phyloP scores from a whole-genome alignment of 2,113 vertebrate species.

The Brachypteracias leptosomus region DNA sequence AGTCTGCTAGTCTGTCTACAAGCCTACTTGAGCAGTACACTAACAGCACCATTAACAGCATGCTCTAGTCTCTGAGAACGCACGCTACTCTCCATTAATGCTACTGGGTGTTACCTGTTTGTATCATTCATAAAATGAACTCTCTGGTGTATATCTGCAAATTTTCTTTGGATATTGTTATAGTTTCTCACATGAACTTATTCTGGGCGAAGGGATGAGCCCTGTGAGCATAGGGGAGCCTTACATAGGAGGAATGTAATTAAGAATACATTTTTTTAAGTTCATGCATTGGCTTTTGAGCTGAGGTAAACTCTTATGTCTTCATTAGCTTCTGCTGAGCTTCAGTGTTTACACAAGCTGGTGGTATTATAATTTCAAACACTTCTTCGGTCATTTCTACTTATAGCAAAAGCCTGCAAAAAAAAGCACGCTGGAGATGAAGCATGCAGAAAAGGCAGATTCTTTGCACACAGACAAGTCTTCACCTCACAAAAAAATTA shows the following conservation, averaged over 20 bases:
- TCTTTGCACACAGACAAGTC: not conserved
- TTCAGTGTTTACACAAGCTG: not conserved
- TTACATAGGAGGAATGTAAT: not conserved
- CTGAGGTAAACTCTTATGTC: not conserved
- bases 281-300: not conserved
- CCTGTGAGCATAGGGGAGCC: not conserved
- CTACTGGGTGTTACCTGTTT: not conserved
- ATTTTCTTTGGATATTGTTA: not conserved
- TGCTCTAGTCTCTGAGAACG: not conserved
- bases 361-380: slow-evolving; percentile 12
- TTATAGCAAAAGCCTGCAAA: not conserved
- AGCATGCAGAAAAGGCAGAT: not conserved
- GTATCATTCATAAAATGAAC: not conserved
- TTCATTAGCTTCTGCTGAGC: not conserved
- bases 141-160: not conserved
- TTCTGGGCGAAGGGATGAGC: not conserved
- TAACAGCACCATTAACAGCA: not conserved
- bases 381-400: not conserved
- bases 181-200: not conserved
- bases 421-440: not conserved
- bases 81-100: not conserved
- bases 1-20: not conserved
- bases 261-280: not conserved
- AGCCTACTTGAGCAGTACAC: not conserved
- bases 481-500: not conserved